Base-by-base conservation (phyloP, 2,888 invertebrate genomes). In the Melolontha melolontha region DNA sequence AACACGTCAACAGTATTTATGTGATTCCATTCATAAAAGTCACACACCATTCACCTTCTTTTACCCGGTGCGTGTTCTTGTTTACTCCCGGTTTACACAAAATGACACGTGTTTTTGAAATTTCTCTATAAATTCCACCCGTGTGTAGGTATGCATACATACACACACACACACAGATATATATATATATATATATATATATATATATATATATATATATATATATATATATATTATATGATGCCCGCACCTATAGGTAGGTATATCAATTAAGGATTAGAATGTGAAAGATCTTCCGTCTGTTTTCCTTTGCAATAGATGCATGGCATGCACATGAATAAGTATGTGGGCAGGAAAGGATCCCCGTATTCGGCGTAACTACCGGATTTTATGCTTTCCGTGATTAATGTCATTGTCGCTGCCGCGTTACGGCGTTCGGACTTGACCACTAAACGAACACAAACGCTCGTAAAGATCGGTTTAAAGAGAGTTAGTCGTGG, bases 351-450 rank as follows among this genome's bases (percentile, higher is more conserved):
- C 10, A 10, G 66, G 2, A 11, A 16, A 39, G 17, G 50, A 16
- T 34, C 6, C 4, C 64, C 68, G 54, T 68, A 64, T 68, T 55
- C 54, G 68, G 64, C 47, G 42, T 68, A 68, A 68, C 68, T 68
- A 64, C 68, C 63, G 57, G 51, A 68, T 68, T 68, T 68, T 64
- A 68, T 64, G 68, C 64, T 64, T 49, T 51, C 40, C 49, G 57
- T 64, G 68, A 68, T 68, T 64, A 68, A 68, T 68, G 68, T 64
- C 67, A 67, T 54, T 67, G 62, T 62, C 52, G 63, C 41, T 64
- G 41, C 51, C 34, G 34, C 34, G 34, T 34, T 34, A 34, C 34
- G 34, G 34, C 34, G 44, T 44, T 44, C 42, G 57, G 22, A 55
- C 55, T 55, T 34, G 66, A 66, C 47, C 54, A 52, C 54, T 49